Base-by-base conservation (phyloP, 2,888 invertebrate species). In the Diarsia dahlii region DNA sequence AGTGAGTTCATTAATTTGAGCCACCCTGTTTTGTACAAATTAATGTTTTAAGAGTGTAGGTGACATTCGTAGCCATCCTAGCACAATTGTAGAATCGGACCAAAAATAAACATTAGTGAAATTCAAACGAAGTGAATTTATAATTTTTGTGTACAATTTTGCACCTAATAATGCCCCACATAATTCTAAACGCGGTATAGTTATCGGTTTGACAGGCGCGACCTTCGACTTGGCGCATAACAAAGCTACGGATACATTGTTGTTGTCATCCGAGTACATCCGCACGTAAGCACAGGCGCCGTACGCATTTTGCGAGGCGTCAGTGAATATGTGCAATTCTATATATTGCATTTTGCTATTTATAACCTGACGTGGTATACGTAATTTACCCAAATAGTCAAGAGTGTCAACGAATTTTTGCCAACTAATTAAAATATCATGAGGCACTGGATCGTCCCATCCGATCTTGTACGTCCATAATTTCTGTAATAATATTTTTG, bases 381-480 rank as follows among this genome's bases (percentile, higher is more conserved):
- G 66, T 34, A 66, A 50, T 50, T 66, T 66, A 66, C 12, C 34
- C 18, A 67, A 54, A 54, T 10, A 54, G 3, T 54, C n/a, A 18
- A 67, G 67, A 15, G 39, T 67, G 67, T 67, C 67, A 39, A 67
- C 52, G 39, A 64, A n/a, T 54, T 54, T 67, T 52, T 52, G 13
- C 39, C 34, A 67, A n/a, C 39, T 52, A 54, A 54, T 54, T 67
- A 67, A 67, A 39, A 67, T 67, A 39, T 67, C 52, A 39, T 67
- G 67, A 67, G 52, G 67, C 0, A 67, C 67, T n/a, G 52, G 67
- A 67, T 67, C 67, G 52, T 67, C 67, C 52, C 67, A 54, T 39
- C 52, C 67, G 4, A 67, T 39, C 15, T 67, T 67, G 54, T 67
- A 54, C 23, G 39, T 39, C 67, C 67, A 67, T 67, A 67, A 54